Percentiles rank a stretch among this genome's conserved stretches.
These are phyloP conservation scores for Hofmannophila pseudospretella DNA, from an alignment of 2,888 invertebrate species.

Conservation along the genomic window DNA sequence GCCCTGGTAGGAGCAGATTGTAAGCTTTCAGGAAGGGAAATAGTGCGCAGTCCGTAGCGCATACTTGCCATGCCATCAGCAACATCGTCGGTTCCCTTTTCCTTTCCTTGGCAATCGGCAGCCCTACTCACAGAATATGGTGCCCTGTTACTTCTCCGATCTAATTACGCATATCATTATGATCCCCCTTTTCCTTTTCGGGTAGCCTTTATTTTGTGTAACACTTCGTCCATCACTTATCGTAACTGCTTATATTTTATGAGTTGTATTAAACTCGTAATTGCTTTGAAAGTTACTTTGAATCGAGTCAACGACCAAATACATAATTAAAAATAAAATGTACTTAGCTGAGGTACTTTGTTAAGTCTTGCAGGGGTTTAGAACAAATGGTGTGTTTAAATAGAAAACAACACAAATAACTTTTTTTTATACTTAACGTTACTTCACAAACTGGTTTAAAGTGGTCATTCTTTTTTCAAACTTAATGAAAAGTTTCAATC, in stretches of 20 bases:
- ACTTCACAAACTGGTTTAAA: too few species aligned
- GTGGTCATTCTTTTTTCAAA: too few species aligned
- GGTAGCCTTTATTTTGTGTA: slow-evolving; percentile 10
- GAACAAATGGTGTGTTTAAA: too few species aligned
- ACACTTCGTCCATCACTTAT: neutral
- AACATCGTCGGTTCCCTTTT: slow-evolving; percentile 12
- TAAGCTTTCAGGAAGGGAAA: slow-evolving; percentile 82
- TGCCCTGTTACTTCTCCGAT: slow-evolving; percentile 70
- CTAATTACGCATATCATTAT: slow-evolving; percentile 79
- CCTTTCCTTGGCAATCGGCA: slow-evolving; percentile 26
- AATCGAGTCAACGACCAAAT: too few species aligned
- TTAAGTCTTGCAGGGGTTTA: too few species aligned
- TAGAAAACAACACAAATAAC: too few species aligned
- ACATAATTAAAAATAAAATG: too few species aligned
- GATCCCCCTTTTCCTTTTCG: slow-evolving; percentile 16
- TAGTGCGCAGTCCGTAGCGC: slow-evolving; percentile 34
- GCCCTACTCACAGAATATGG: slow-evolving; percentile 47
- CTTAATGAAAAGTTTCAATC: slow-evolving; percentile 10
- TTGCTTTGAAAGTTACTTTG: too few species aligned
- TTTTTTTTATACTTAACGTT: too few species aligned
- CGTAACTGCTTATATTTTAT: too few species aligned
- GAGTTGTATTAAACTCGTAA: too few species aligned
- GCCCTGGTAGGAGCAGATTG: slow-evolving; percentile 78
- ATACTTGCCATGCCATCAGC: slow-evolving; percentile 30
- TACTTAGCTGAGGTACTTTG: too few species aligned